Evolutionary conservation across 2,888 invertebrate species (phyloP).

Genomic region (Biston betularia): DNA sequence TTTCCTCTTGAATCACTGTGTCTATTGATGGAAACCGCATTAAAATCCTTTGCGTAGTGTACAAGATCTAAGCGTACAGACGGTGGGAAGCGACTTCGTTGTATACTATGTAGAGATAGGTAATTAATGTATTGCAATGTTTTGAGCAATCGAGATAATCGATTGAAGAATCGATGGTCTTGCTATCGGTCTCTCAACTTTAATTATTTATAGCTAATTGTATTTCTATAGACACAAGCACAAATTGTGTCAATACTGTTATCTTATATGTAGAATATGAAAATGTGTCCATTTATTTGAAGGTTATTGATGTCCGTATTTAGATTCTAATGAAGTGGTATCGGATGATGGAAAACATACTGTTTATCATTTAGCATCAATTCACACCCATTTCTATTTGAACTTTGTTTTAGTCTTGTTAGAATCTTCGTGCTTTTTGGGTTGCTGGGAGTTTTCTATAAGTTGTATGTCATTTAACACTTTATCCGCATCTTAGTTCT

Average conservation of each 20-base stretch:
- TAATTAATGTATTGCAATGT: too few relatives aligned
- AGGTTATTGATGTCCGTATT: slow-evolving; percentile 27
- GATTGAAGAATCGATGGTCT: too few relatives aligned
- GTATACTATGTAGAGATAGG: too few relatives aligned
- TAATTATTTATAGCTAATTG: too few relatives aligned
- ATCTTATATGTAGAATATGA: neutral
- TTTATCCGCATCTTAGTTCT: neutral
- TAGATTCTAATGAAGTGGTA: slow-evolving; percentile 32
- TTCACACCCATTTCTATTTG: slow-evolving; percentile 67
- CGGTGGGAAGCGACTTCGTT: too few relatives aligned
- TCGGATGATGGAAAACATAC: slow-evolving; percentile 56
- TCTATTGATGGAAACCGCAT: too few relatives aligned
- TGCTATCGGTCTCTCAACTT: too few relatives aligned
- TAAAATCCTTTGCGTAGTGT: too few relatives aligned
- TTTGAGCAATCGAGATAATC: too few relatives aligned
- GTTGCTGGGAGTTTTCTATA: slow-evolving; percentile 19
- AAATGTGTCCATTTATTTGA: slow-evolving; percentile 33
- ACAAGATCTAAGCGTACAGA: too few relatives aligned
- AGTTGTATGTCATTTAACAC: slow-evolving; percentile 16
- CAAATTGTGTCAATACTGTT: slow-evolving; percentile 23
- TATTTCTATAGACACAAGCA: slow-evolving; percentile 18
- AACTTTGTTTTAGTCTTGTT: slow-evolving; percentile 50
- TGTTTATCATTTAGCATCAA: slow-evolving; percentile 58
- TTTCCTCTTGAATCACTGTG: too few relatives aligned
- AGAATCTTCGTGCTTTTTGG: slow-evolving; percentile 29